Percentiles rank a stretch among this genome's conserved stretches.
Evolutionary conservation across 1,140 invertebrate genomes (phyloP).

Genomic region (Ectropis grisescens): DNA sequence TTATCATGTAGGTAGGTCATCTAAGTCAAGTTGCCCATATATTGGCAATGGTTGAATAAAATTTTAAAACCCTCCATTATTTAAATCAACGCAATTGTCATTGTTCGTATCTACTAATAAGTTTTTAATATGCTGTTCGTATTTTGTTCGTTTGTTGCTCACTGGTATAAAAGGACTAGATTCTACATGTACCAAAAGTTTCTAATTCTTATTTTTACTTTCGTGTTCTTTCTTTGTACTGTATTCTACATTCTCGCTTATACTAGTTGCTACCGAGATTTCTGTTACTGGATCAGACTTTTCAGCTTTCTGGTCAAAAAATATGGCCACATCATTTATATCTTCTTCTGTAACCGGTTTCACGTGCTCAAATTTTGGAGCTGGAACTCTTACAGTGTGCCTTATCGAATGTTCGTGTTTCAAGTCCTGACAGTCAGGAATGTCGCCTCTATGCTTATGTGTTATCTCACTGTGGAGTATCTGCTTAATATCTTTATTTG

Average conservation of each 20-base stretch:
- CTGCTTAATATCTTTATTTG: conserved; percentile 27
- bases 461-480: conserved; percentile 23
- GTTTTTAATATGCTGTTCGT: no score
- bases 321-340: conserved; percentile 70
- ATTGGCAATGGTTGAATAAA: no score
- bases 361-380: conserved; percentile 31
- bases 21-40: no score
- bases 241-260: conserved; percentile 26
- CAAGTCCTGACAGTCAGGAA: conserved; percentile 47
- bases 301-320: conserved; percentile 47
- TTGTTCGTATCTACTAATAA: no score
- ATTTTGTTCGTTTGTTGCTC: no score
- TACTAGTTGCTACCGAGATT: conserved; percentile 58
- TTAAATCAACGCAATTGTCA: no score
- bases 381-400: conserved; percentile 41
- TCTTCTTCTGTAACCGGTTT: conserved; percentile 46
- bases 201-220: no score
- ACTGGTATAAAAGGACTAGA: no score
- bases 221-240: no score
- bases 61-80: no score
- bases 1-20: no score
- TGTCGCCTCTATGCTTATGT: conserved; percentile 38
- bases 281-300: conserved; percentile 52
- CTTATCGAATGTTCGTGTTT: conserved; percentile 42
- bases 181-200: no score